Conservation (phyloP, 2,797 vertebrate genomes). For the Mareca penelope region DNA sequence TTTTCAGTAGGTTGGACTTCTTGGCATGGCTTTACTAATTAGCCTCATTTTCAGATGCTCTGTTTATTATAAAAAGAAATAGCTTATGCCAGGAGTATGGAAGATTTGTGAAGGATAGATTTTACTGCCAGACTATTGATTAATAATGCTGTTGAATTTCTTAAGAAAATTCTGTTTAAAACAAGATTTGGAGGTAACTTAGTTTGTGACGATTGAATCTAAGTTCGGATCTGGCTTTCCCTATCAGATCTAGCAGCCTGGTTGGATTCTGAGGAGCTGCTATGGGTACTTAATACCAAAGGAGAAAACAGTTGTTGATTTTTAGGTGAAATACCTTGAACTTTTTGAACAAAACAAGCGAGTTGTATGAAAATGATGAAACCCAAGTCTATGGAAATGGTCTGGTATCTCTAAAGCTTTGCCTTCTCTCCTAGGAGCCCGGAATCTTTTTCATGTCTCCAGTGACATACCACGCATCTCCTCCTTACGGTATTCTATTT, state of each 20-base stretch:
- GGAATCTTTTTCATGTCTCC: neutral
- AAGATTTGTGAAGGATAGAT: neutral
- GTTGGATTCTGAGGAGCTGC: neutral
- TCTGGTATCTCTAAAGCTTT: too few relatives aligned
- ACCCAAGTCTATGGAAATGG: neutral
- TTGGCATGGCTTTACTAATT: neutral
- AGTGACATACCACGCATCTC: neutral
- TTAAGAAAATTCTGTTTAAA: neutral
- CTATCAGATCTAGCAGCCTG: rapidly evolving
- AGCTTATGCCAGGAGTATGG: neutral
- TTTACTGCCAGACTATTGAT: neutral
- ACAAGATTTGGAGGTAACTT: neutral
- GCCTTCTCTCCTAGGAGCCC: neutral
- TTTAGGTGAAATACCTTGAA: neutral
- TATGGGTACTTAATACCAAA: neutral
- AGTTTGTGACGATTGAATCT: neutral
- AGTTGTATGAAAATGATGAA: neutral
- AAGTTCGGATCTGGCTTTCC: neutral
- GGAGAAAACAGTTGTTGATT: neutral
- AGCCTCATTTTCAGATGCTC: neutral
- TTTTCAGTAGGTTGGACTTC: neutral
- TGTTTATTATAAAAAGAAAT: neutral
- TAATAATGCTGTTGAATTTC: neutral
- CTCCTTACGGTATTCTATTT: neutral
- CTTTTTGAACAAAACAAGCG: neutral